Percentiles rank a stretch among this genome's conserved stretches.
Evolutionary conservation across 2,113 vertebrate species (phyloP).

Genomic region (Piprites chloris): DNA sequence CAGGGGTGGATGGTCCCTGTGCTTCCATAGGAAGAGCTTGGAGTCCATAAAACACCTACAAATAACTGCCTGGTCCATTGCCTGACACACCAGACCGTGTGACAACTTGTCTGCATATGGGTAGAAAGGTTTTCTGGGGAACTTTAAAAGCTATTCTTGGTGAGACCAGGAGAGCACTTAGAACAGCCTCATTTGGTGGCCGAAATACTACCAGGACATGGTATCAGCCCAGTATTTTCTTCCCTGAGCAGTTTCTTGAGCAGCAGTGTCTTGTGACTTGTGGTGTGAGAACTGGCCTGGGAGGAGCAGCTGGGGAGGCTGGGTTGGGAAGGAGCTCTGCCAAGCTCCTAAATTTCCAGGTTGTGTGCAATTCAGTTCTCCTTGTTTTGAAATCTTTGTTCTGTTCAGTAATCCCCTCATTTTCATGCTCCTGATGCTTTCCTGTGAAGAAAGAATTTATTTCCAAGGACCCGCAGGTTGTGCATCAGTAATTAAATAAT

Average conservation of each 20-base stretch:
- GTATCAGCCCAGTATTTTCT: neutral
- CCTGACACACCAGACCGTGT: neutral
- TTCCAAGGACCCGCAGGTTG: neutral
- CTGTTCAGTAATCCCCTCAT: neutral
- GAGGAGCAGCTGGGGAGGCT: neutral
- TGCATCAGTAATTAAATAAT: neutral
- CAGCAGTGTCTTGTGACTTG: neutral
- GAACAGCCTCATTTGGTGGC: neutral
- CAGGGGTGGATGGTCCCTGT: neutral
- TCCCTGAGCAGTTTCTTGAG: neutral
- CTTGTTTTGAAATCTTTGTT: neutral
- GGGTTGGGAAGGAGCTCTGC: neutral
- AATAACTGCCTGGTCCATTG: neutral
- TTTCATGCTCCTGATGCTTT: neutral
- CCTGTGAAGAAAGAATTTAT: neutral
- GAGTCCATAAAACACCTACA: neutral
- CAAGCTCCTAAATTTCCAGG: neutral
- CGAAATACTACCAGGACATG: neutral
- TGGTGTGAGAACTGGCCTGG: neutral
- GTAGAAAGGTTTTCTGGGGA: neutral
- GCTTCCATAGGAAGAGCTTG: neutral
- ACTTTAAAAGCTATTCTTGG: neutral
- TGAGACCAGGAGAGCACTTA: neutral
- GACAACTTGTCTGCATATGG: accelerated
- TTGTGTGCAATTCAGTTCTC: neutral